Evolutionary conservation across 2,888 invertebrate species (phyloP).

Genomic region (Drosophila helvetica): DNA sequence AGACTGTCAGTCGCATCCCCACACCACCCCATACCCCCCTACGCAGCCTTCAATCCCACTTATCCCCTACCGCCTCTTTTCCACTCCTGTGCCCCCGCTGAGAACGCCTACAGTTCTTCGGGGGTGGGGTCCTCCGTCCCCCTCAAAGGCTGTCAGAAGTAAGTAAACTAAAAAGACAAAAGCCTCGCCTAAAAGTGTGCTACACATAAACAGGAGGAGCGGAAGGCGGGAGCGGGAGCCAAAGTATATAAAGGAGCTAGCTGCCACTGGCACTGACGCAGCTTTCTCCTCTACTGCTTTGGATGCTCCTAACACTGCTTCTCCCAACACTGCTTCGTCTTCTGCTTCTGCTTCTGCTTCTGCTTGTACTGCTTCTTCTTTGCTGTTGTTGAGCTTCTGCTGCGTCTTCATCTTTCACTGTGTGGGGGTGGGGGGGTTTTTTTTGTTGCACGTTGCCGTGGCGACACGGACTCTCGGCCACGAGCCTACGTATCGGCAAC

Average conservation of each 20-base stretch:
- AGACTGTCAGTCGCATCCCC: constrained; percentile 64
- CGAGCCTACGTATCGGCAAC: constrained; percentile 47
- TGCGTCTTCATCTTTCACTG: constrained; percentile 64
- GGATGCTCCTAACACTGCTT: constrained; percentile 1
- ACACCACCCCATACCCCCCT: constrained; percentile 2
- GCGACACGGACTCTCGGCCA: constrained; percentile 56
- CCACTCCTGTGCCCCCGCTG: constrained; percentile 7
- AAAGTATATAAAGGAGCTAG: constrained; percentile 62
- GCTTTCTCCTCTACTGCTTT: constrained; percentile 7
- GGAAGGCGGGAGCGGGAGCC: constrained; percentile 6
- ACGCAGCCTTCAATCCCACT: constrained; percentile 7
- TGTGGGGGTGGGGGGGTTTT: too few relatives aligned
- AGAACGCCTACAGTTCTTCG: constrained; percentile 23
- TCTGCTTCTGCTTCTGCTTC: not conserved
- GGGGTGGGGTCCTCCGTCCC: too few relatives aligned
- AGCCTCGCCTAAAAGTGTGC: constrained; percentile 74
- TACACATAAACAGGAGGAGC: constrained; percentile 58
- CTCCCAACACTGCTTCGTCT: not conserved
- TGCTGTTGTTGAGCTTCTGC: constrained; percentile 41
- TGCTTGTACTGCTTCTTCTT: constrained; percentile 27
- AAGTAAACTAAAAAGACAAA: constrained; percentile 72
- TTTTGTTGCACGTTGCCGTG: constrained; percentile 47
- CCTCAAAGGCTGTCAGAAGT: constrained; percentile 29
- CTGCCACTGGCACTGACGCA: constrained; percentile 24
- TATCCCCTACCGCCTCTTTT: not conserved